Base-by-base conservation (phyloP, 2,113 vertebrate species). In the Gopherus flavomarginatus region DNA sequence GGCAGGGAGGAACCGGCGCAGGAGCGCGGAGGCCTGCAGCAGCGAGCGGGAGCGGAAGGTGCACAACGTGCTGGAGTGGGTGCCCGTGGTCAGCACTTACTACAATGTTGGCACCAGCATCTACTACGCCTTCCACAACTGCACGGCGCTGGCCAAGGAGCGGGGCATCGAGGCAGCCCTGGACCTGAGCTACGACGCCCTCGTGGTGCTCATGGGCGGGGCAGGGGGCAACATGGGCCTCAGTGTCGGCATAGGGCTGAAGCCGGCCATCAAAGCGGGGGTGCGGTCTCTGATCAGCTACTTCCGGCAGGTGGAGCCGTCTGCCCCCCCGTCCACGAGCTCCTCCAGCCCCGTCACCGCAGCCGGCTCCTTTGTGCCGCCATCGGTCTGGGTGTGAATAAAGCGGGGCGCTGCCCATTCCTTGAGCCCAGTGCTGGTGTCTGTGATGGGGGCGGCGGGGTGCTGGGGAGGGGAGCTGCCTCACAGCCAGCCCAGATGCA, bases 71-170 rank as follows among this genome's bases (percentile, higher is more conserved):
- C 54, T 99, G 93, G 97, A 95, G 54, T 98, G 98, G 98, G 97
- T 99, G 62, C 99, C 99, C 0, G 98, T 57, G 0, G 98, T 99
- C 88, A 98, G 98, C 96, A 97, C 98, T 10, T 98, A 98, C 93
- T 99, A 99, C 96, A 99, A 98, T 96, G 92, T 99, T 4, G 99
- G 98, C 84, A 99, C 99, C 14, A 99, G 99, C 42, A 57, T 99
- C 72, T 99, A 99, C 92, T 99, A 99, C 1, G 98, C 99, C 69
- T 97, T 98, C 14, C 97, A 98, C 88, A 98, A 98, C 95, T 99
- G 99, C 95, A 86, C 96, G 0, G 97, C 96, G 6, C 88, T 94
- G 16, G 99, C 99, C 27, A 99, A 98, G 89, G 94, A 98, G 49
- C 98, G 99, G 85, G 99, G 99, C 22, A 94, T 98, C 95, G 98